Percentiles rank a stretch among this genome's conserved stretches.
Conservation (phyloP, 1,140 invertebrate genomes). For the Meloidogyne hapla region DNA sequence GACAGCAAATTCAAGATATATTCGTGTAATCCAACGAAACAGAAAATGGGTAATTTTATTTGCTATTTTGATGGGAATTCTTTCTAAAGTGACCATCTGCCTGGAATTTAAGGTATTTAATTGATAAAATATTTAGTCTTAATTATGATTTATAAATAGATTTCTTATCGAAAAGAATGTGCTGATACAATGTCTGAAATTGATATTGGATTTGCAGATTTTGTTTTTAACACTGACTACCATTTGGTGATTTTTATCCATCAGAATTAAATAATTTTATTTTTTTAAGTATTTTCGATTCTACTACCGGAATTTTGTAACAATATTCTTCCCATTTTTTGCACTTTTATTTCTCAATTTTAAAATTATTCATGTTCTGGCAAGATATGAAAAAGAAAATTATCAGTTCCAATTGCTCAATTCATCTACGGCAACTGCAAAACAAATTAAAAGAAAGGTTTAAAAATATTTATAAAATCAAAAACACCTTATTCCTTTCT, state of each 20-base stretch:
- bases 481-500: constrained; percentile 7
- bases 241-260: constrained; percentile 25
- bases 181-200: constrained; percentile 52
- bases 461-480: background rate
- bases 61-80: constrained; percentile 55
- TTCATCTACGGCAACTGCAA: constrained; percentile 25
- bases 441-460: constrained; percentile 44
- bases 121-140: constrained; percentile 12
- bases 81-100: constrained; percentile 57
- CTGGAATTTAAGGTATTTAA: constrained; percentile 56
- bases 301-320: constrained; percentile 60
- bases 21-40: constrained; percentile 48
- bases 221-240: constrained; percentile 51
- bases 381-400: constrained; percentile 40
- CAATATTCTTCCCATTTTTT: constrained; percentile 62
- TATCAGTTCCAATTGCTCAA: constrained; percentile 23
- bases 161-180: constrained; percentile 48
- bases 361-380: constrained; percentile 52
- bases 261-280: constrained; percentile 24
- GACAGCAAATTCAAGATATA: constrained; percentile 39
- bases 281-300: constrained; percentile 37
- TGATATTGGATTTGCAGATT: constrained; percentile 44
- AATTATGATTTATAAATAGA: constrained; percentile 32
- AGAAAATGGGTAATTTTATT: constrained; percentile 46
- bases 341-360: constrained; percentile 53